These are phyloP conservation scores for Ovibos moschatus DNA, from an alignment of 2,113 vertebrate genomes.

Conservation along the genomic window DNA sequence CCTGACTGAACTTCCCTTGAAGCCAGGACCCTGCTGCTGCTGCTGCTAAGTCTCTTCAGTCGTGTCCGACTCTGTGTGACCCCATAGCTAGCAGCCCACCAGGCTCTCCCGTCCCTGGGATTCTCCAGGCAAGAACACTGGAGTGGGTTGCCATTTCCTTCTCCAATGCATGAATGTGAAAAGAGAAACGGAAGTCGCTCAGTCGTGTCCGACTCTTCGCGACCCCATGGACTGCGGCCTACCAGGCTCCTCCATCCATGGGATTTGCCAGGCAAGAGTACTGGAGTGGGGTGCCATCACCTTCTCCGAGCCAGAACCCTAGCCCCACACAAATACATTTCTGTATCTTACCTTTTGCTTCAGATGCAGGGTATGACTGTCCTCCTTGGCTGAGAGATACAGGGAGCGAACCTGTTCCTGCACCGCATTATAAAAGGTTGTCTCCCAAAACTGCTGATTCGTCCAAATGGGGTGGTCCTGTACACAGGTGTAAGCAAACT, in stretches of 20 bases:
- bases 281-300: no score
- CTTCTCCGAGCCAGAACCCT: neutral
- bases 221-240: no score
- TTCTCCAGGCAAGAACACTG: no score
- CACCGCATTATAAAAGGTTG: conserved; percentile 96
- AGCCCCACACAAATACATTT: neutral
- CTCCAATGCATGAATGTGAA: no score
- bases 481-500: conserved; percentile 97
- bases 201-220: rapidly evolving
- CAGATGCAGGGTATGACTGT: conserved; percentile 78
- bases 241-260: no score
- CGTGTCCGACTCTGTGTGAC: no score
- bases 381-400: conserved; percentile 89
- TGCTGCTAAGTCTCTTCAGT: no score
- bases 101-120: no score
- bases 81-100: no score
- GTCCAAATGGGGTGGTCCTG: conserved; percentile 98
- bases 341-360: conserved; percentile 86
- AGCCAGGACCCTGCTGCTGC: neutral
- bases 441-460: conserved; percentile 98
- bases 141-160: no score
- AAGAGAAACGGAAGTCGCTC: no score
- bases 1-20: neutral
- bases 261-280: no score
- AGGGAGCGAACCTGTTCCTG: conserved; percentile 95